phyloP scores from a whole-genome alignment of 2,888 invertebrate species.

The Caenorhabditis virilis region DNA sequence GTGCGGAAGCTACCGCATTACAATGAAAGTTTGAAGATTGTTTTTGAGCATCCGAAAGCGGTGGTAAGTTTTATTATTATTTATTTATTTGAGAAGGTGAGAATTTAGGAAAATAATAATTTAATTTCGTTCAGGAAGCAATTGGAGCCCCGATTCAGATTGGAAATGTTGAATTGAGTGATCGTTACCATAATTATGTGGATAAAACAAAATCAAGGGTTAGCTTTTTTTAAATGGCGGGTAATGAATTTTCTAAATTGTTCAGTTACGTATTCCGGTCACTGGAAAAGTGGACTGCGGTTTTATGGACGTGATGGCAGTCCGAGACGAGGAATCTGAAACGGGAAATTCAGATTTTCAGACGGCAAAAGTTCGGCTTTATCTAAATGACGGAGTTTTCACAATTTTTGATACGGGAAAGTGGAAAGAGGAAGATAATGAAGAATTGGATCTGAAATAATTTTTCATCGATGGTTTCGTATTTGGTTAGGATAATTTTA shows the following conservation, averaged over 20 bases:
- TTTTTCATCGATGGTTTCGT: neutral
- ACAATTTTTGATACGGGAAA: slow-evolving; percentile 54
- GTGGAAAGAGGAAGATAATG: slow-evolving; percentile 24
- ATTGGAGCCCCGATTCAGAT: slow-evolving; percentile 63
- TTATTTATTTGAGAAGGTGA: no score
- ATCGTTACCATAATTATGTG: slow-evolving; percentile 61
- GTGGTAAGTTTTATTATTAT: slow-evolving; percentile 30
- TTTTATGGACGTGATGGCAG: slow-evolving; percentile 56
- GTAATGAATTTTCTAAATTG: slow-evolving; percentile 1
- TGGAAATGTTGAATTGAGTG: slow-evolving; percentile 60
- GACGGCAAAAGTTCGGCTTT: slow-evolving; percentile 42
- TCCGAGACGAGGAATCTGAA: slow-evolving; percentile 35
- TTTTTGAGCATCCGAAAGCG: slow-evolving; percentile 60
- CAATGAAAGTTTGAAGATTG: slow-evolving; percentile 57
- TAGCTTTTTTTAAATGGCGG: slow-evolving; percentile 3
- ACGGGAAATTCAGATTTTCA: slow-evolving; percentile 37
- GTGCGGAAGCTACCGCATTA: slow-evolving; percentile 58
- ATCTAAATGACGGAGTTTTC: slow-evolving; percentile 43
- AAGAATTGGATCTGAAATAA: neutral
- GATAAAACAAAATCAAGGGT: slow-evolving; percentile 59
- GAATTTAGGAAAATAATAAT: no score
- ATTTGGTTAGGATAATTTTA: slow-evolving; percentile 4
- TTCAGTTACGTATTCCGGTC: slow-evolving; percentile 61
- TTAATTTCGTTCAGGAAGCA: slow-evolving; percentile 29
- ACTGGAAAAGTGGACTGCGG: slow-evolving; percentile 58